Base-by-base conservation (phyloP, 2,888 invertebrate genomes). In the Nebria brevicollis region DNA sequence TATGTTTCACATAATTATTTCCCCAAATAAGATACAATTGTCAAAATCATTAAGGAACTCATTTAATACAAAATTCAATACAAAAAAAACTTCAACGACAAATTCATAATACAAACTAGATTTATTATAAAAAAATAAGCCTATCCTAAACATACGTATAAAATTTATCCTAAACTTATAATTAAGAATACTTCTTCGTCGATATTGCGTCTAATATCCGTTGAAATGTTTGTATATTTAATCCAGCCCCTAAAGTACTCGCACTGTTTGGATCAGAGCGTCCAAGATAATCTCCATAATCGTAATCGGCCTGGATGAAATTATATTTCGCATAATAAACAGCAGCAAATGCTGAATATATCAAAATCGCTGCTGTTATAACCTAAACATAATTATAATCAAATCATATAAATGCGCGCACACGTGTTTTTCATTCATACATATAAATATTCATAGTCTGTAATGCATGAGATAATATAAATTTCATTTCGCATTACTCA, bases 301-400 rank as follows among this genome's bases (percentile, higher is more conserved):
- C 94, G 87, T 94, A 94, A 88, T 95, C 95, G 79, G 94, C 93
- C n/a, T 94, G 91, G 82, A 95, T 91, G 74, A 95, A 95, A 89
- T 96, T 96, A 87, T 96, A 95, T 89, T 96, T 96, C 77, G 96
- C 95, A 89, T 95, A 96, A 89, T 96, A 96, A 86, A 96, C 94
- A 80, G 96, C 96, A 1, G 96, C 96, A 85, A 96, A 92, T 78
- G 95, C 95, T 81, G 96, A 96, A 90, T 96, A 96, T 84, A 96
- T 93, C 43, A 96, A 91, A 68, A 96, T 90, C 5, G 93, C 92
- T 0, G 96, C 95, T 7, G 96, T 96, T 86, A 94, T 94, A 73
- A 96, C 91, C 96, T 96, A 91, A 90, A 83, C 83, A 83, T 85
- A 85, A 84, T 70, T 66, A 43, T 34, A 34, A 34, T 34, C 34